Conservation (phyloP, 2,888 invertebrate species). For the Acholoe squamosa region DNA sequence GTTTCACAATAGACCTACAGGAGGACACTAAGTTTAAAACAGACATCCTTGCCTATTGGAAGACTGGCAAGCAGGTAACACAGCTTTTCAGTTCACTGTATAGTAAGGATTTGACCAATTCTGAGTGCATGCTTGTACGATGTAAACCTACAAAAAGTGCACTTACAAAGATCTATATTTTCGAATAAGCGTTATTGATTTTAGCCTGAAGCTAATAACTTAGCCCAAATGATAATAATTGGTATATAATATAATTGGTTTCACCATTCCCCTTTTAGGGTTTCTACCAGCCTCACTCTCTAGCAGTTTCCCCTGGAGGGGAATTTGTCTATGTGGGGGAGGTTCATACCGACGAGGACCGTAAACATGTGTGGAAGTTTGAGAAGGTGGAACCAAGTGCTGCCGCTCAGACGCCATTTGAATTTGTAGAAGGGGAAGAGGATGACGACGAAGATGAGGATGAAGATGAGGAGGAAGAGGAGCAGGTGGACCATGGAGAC, state of each 20-base stretch:
- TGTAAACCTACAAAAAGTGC: too few relatives aligned
- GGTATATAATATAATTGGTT: too few relatives aligned
- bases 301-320: conserved; percentile 89
- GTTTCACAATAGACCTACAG: conserved; percentile 67
- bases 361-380: conserved; percentile 87
- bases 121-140: too few relatives aligned
- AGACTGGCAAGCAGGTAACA: conserved; percentile 67
- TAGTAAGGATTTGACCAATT: too few relatives aligned
- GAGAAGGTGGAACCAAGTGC: background rate
- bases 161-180: too few relatives aligned
- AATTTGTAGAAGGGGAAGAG: conserved; percentile 6
- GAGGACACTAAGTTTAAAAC: conserved; percentile 63
- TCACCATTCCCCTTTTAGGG: conserved; percentile 71
- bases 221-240: too few relatives aligned
- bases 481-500: conserved; percentile 24
- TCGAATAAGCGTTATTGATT: too few relatives aligned
- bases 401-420: background rate
- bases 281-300: conserved; percentile 91
- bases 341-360: conserved; percentile 86
- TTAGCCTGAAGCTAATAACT: too few relatives aligned
- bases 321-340: conserved; percentile 90
- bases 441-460: conserved; percentile 50
- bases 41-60: conserved; percentile 68
- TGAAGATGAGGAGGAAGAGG: conserved; percentile 40
- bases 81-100: too few relatives aligned